These are phyloP conservation scores for Drosophila truncata DNA, from an alignment of 1,140 invertebrate species.

Conservation along the genomic window DNA sequence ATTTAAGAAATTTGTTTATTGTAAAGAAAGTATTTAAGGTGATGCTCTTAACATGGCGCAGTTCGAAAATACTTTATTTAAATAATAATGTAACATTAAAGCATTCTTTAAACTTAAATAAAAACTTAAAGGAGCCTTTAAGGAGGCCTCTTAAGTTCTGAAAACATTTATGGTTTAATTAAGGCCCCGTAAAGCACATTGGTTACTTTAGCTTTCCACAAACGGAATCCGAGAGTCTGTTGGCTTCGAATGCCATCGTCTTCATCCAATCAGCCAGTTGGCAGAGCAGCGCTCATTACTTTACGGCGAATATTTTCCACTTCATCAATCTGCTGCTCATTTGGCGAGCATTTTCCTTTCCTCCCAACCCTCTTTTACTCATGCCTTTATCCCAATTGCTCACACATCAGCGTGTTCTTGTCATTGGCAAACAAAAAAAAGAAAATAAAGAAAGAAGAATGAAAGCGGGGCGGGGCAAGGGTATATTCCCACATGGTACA, in stretches of 20 bases:
- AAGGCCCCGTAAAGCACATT: background rate
- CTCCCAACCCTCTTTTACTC: background rate
- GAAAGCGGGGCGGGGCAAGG: background rate
- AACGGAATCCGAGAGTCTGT: background rate
- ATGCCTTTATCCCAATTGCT: slow-evolving; percentile 20
- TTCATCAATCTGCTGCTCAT: slow-evolving; percentile 48
- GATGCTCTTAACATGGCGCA: background rate
- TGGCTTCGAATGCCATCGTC: background rate
- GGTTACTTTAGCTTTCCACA: background rate
- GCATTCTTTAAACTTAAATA: background rate
- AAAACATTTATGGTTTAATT: background rate
- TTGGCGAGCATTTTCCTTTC: slow-evolving; percentile 19
- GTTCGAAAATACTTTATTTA: background rate
- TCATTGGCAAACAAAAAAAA: slow-evolving; percentile 30
- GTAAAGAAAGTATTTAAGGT: background rate
- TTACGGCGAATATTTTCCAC: slow-evolving; percentile 33
- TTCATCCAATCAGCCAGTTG: slow-evolving; percentile 32
- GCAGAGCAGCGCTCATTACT: slow-evolving; percentile 41
- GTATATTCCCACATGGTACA: slow-evolving; percentile 22
- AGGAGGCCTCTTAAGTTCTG: background rate
- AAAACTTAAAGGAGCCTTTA: background rate
- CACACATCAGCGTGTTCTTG: slow-evolving; percentile 33
- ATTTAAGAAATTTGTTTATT: background rate
- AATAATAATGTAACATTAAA: too few species aligned
- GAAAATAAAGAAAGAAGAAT: slow-evolving; percentile 8